Evolutionary conservation across 2,888 invertebrate genomes (phyloP).

Genomic region (Prionchulus punctatus): DNA sequence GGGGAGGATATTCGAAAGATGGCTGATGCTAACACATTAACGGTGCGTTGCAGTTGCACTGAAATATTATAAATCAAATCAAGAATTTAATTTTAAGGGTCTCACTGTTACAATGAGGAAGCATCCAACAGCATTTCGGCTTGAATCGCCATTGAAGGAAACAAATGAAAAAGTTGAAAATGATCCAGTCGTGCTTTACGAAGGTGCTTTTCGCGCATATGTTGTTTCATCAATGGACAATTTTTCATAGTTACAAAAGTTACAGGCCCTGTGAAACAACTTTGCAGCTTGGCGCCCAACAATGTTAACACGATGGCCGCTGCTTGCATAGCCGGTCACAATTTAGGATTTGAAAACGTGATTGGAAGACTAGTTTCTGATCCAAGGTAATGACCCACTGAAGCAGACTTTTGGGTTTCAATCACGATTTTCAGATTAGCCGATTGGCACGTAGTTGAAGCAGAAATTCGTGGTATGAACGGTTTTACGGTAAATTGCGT

Average conservation of each 20-base stretch:
- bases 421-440: constrained; percentile 28
- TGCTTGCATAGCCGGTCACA: constrained; percentile 40
- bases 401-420: background rate
- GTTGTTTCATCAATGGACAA: too few species aligned
- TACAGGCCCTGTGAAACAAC: constrained; percentile 39
- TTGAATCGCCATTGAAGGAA: constrained; percentile 36
- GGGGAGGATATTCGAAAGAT: constrained; percentile 42
- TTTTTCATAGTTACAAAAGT: constrained; percentile 12
- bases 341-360: constrained; percentile 41
- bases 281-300: constrained; percentile 43
- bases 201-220: too few species aligned
- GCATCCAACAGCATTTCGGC: constrained; percentile 40
- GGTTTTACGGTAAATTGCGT: constrained; percentile 32
- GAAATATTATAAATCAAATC: background rate
- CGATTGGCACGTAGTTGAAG: constrained; percentile 42
- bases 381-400: constrained; percentile 32
- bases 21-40: constrained; percentile 39
- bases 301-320: constrained; percentile 47
- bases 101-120: constrained; percentile 42
- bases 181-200: constrained; percentile 35
- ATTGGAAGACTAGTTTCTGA: constrained; percentile 40
- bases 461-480: constrained; percentile 35
- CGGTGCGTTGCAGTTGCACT: constrained; percentile 23
- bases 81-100: constrained; percentile 24
- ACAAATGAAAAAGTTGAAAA: constrained; percentile 31